Evolutionary conservation across 2,797 vertebrate genomes (phyloP), one percentile per base, ranked within the genome.

Genomic region (Lindbergichthys nudifrons): DNA sequence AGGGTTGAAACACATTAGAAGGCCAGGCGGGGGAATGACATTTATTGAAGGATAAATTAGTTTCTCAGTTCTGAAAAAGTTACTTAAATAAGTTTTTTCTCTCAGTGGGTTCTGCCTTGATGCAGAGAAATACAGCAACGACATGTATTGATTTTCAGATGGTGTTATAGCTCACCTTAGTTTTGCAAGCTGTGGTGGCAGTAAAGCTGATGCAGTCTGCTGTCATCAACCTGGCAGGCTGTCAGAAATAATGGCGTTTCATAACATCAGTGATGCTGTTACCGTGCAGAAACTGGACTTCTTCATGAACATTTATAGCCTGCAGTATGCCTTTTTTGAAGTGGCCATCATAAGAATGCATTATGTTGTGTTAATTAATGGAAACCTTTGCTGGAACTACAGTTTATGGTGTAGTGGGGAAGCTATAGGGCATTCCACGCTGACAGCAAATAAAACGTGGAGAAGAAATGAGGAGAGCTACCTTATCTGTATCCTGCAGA

Each of bases 401-500:
- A 54, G 39, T 80, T 63, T 65, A 77, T 70, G 70, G 48, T 48
- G 50, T 0, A 45, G 23, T 73, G 61, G 48, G 57, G 57, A 79
- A 50, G 73, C 82, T 78, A 60, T 36, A 62, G 70, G 56, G 75
- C 80, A 83, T 32, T 1, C 10, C 43, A 5, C 46, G 10, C 50
- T 81, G 84, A 88, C 67, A 57, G 84, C 74, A 68, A 75, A 83
- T 87, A 78, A 85, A 83, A 83, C 51, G 39, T 15, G 57, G 67
- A 80, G 81, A 75, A 80, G 66, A 72, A 80, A 77, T 54, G 70
- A 66, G 32, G 50, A 67, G 56, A 82, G 75, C 47, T 41, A 57
- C 76, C 83, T 90, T 91, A 91, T 92, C 88, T 88, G 61, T 54
- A 72, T 84, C 77, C 83, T 83, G 81, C 87, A 91, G 85, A 84